Base-by-base conservation (phyloP, 2,888 invertebrate genomes). In the Epinotia brunnichana region DNA sequence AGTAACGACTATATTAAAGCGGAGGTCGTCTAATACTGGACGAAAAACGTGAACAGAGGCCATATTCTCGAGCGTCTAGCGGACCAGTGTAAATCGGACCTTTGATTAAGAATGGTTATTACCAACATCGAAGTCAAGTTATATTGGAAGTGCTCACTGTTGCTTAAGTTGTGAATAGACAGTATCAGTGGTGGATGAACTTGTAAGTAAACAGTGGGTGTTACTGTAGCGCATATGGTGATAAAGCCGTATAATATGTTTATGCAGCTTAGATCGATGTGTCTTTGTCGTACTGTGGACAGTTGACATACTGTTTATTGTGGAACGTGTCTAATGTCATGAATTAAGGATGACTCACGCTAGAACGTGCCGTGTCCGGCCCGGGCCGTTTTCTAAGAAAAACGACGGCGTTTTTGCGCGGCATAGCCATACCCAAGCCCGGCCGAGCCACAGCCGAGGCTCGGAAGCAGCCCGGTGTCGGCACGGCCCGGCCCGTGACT, bases 201-300 rank as follows among this genome's bases (percentile, higher is more conserved):
- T 64, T 64, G 53, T 63, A 63, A 53, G 63, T 64, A 54, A 64
- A 64, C 64, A 64, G 54, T 64, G 64, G 35, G 64, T 54, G 64
- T 64, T 53, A 35, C 53, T 64, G 64, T 64, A 39, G 19, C 19
- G 17, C 10, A 2, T 17, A 11, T 35, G 13, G 2, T 4, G 53
- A 35, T 35, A 64, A 35, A 19, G 63, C 13, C 63, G 53, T 53
- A 53, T 19, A 17, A 53, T 19, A 17, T 54, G 54, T 10, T 53
- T 4, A 15, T 11, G 53, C 39, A 15, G 54, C 53, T 19, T 39
- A 10, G 15, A 11, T 9, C 3, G 53, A 64, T 21, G 54, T 54
- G 39, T 21, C 54, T 39, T 54, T 64, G 64, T 64, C 19, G 5
- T 15, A 53, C 9, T 39, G 29, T 44, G 62, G 29, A n/a, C 62